A percentile compares a stretch with the other conserved stretches of the same genome.
Evolutionary conservation across 2,113 vertebrate genomes (phyloP).

Genomic region (Arothron firmamentum): DNA sequence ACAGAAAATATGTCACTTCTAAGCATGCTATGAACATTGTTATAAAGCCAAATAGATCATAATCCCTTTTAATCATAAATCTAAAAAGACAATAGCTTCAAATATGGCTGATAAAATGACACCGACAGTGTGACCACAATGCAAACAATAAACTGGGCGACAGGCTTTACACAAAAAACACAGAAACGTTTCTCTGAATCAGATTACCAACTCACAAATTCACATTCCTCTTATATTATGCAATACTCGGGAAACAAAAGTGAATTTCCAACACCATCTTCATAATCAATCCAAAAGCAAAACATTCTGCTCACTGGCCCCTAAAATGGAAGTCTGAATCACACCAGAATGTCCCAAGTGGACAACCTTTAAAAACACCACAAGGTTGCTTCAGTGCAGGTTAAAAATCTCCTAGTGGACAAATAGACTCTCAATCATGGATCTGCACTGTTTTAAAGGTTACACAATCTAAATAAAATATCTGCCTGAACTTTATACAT

Average conservation of each 20-base stretch:
- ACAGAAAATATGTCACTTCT: no score
- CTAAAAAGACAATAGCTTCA: no score
- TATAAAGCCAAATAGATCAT: no score
- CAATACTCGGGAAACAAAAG: neutral
- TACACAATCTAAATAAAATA: neutral
- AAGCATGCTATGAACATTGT: no score
- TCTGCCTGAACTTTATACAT: conserved; percentile 3
- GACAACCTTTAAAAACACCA: conserved; percentile 45
- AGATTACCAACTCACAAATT: conserved; percentile 7
- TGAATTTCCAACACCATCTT: conserved; percentile 2
- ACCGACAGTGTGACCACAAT: no score
- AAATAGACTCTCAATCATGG: conserved; percentile 15
- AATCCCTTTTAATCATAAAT: no score
- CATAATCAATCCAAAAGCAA: conserved; percentile 24
- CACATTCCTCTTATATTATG: neutral
- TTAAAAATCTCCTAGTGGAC: conserved; percentile 27
- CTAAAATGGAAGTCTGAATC: conserved; percentile 49
- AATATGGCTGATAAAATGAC: no score
- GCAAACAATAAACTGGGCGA: no score
- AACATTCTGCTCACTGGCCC: conserved; percentile 9
- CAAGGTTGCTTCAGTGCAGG: conserved; percentile 45
- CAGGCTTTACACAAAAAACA: neutral
- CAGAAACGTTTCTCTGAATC: neutral
- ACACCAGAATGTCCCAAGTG: conserved; percentile 17
- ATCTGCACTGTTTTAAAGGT: neutral